Evolutionary conservation across 2,113 vertebrate species (phyloP).

Genomic region (Ardeotis arabs): DNA sequence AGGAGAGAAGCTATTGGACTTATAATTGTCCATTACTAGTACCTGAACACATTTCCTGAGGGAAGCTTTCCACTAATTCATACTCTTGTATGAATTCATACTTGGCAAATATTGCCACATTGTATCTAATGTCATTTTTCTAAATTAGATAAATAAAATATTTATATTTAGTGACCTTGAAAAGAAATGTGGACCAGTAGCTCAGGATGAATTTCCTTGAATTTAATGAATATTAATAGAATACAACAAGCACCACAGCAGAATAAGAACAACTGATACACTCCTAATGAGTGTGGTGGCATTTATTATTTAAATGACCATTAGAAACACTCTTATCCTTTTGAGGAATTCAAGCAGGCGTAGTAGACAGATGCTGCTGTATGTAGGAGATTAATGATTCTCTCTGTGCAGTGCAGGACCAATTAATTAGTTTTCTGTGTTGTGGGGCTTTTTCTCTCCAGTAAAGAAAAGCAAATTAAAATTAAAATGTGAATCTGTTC

Average conservation of each 20-base stretch:
- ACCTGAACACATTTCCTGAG: conserved; percentile 11
- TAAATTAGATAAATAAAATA: conserved; percentile 66
- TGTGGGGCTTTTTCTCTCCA: neutral
- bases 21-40: conserved; percentile 42
- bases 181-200: conserved; percentile 38
- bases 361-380: conserved; percentile 49
- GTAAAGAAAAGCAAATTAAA: conserved; percentile 41
- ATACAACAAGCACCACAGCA: conserved; percentile 55
- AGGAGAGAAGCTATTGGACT: conserved; percentile 24
- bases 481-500: neutral
- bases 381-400: conserved; percentile 26
- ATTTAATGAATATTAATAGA: conserved; percentile 72
- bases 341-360: conserved; percentile 41
- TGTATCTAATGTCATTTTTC: neutral
- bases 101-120: neutral
- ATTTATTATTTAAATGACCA: conserved; percentile 71
- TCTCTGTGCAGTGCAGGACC: neutral
- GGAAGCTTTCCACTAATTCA: conserved; percentile 30
- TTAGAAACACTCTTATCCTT: conserved; percentile 62
- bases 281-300: conserved; percentile 29
- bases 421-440: conserved; percentile 26
- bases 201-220: conserved; percentile 42
- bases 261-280: conserved; percentile 47
- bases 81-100: neutral
- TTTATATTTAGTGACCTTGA: conserved; percentile 64